Conservation (phyloP, 2,888 invertebrate genomes). For the Lochmaea capreae region DNA sequence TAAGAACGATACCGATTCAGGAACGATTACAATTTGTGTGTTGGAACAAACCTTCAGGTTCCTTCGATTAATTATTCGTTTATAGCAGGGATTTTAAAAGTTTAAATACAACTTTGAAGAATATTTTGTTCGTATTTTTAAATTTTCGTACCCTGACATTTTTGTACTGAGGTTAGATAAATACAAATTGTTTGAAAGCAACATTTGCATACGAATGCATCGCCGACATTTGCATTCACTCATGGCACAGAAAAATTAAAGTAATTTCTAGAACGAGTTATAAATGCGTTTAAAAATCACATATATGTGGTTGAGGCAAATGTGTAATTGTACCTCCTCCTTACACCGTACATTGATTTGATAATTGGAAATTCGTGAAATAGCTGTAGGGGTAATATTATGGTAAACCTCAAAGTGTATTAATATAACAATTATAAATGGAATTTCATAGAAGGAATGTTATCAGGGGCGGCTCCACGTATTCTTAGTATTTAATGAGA, state of each 20-base stretch:
- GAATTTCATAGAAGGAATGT: not conserved
- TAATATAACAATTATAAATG: not conserved
- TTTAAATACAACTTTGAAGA: too few species aligned
- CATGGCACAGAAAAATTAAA: not conserved
- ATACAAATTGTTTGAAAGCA: too few species aligned
- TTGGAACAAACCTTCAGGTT: too few species aligned
- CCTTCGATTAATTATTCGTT: too few species aligned
- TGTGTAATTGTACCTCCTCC: not conserved
- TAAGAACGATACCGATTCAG: too few species aligned
- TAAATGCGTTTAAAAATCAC: not conserved
- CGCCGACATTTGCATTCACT: not conserved
- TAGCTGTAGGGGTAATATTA: not conserved
- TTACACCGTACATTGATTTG: not conserved
- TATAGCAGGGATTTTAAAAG: too few species aligned
- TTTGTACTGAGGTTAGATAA: too few species aligned
- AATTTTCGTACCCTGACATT: too few species aligned
- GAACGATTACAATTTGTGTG: too few species aligned
- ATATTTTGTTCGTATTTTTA: too few species aligned
- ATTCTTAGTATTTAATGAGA: not conserved
- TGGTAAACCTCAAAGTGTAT: not conserved
- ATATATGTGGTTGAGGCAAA: not conserved
- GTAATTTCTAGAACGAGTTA: not conserved
- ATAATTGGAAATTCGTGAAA: slow-evolving; percentile 1
- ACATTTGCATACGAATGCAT: not conserved
- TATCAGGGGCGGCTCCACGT: not conserved